Evolutionary conservation across 2,797 vertebrate species (phyloP).

Genomic region (Hypotaenidia philippensis): DNA sequence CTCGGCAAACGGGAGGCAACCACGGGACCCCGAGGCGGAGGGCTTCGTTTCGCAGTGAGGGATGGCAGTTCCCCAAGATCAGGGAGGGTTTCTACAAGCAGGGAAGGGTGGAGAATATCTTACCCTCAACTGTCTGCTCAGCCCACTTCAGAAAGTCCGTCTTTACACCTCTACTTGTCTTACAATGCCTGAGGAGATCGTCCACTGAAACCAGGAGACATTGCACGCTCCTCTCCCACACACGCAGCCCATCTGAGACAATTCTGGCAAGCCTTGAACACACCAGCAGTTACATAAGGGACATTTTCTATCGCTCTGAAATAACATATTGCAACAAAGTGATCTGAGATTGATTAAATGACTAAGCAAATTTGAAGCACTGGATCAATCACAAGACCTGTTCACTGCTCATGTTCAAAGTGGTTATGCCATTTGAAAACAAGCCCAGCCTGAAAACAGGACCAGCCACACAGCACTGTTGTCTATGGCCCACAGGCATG

Average conservation of each 20-base stretch:
- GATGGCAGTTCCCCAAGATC: neutral
- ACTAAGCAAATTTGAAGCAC: neutral
- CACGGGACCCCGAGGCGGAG: accelerated
- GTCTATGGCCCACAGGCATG: neutral
- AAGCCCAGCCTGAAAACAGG: neutral
- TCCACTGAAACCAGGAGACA: neutral
- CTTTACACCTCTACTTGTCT: neutral
- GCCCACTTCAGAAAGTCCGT: neutral
- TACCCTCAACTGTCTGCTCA: neutral
- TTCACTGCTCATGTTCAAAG: neutral
- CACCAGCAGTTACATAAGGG: neutral
- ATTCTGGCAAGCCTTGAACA: neutral
- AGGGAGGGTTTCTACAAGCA: neutral
- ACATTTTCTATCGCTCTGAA: neutral
- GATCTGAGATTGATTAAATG: neutral
- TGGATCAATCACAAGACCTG: neutral
- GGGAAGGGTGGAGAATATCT: neutral
- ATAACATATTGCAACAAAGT: neutral
- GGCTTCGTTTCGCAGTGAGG: neutral
- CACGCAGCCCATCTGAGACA: neutral
- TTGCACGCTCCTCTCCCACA: neutral
- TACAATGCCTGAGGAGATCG: accelerated
- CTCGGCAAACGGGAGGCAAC: neutral
- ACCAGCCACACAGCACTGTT: neutral
- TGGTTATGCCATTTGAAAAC: neutral